A percentile compares a stretch with the other conserved stretches of the same genome.
Conservation (phyloP, 1,140 invertebrate genomes). For the Potamilus streckersoni region DNA sequence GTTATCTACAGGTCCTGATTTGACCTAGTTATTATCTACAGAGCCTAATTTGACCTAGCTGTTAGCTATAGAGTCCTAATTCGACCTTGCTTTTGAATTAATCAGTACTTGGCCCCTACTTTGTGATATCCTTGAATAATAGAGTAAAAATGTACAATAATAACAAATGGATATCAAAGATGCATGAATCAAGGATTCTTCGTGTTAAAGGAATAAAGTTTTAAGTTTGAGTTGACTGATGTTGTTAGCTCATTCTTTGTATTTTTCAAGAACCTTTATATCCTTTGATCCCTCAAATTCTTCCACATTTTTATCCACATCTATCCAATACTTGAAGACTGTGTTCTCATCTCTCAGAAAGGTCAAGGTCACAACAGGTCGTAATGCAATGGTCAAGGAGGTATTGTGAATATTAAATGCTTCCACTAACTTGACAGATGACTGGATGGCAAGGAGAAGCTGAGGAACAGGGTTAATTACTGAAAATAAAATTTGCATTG, state of each 20-base stretch:
- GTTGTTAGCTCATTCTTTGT: background rate
- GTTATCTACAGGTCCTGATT: too few species aligned
- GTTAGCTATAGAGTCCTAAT: too few species aligned
- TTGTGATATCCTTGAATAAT: too few species aligned
- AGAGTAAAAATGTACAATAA: too few species aligned
- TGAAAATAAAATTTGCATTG: constrained; percentile 48
- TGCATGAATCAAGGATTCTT: too few species aligned
- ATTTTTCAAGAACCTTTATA: background rate
- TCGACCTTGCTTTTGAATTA: too few species aligned
- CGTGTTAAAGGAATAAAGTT: too few species aligned
- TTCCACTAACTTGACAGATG: constrained; percentile 39
- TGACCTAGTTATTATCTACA: too few species aligned
- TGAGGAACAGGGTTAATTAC: constrained; percentile 81
- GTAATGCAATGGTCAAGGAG: constrained; percentile 46
- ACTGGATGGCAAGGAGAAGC: constrained; percentile 77
- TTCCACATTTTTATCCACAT: constrained; percentile 66
- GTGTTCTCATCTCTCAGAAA: constrained; percentile 74
- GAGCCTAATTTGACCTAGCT: too few species aligned
- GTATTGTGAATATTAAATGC: constrained; percentile 51
- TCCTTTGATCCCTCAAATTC: constrained; percentile 20
- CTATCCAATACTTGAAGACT: constrained; percentile 80
- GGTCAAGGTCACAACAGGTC: constrained; percentile 48
- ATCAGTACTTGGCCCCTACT: too few species aligned
- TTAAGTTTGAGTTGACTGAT: background rate
- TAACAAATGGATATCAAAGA: too few species aligned